phyloP scores from a whole-genome alignment of 2,113 vertebrate genomes.

The Ammodytes dubius region DNA sequence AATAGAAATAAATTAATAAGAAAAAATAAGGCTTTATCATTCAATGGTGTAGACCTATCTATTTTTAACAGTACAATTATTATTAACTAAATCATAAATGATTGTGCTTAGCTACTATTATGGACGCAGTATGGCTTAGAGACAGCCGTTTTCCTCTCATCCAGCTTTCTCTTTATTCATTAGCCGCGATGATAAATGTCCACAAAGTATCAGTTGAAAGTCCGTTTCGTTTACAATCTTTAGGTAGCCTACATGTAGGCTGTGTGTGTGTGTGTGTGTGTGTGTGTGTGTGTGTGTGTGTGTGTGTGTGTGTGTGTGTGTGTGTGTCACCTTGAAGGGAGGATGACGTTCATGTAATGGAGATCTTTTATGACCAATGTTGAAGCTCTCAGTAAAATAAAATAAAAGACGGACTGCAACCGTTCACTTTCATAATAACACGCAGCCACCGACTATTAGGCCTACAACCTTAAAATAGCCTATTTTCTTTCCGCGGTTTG shows the following conservation, averaged over 20 bases:
- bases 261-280: neutral
- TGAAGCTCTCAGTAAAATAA: neutral
- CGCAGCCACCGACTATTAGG: neutral
- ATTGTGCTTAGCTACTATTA: neutral
- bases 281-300: neutral
- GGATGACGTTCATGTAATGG: slow-evolving; percentile 26
- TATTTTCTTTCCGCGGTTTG: too few species aligned
- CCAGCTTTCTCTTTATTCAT: neutral
- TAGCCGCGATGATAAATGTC: neutral
- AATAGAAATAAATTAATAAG: too few species aligned
- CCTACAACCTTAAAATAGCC: too few species aligned
- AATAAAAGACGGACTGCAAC: neutral
- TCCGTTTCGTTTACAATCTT: neutral
- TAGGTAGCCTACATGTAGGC: neutral
- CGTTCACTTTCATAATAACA: neutral
- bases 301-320: neutral
- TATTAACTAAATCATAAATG: neutral
- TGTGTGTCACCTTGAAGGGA: neutral
- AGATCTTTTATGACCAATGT: neutral
- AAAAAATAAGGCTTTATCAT: too few species aligned
- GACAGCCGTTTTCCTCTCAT: neutral
- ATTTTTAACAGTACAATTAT: neutral
- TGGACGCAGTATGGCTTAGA: too few species aligned
- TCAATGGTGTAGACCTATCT: neutral
- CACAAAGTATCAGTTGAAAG: neutral